Percentiles rank a stretch among this genome's conserved stretches.
These are phyloP conservation scores for Phytoseiulus persimilis DNA, from an alignment of 2,888 invertebrate genomes.

Conservation along the genomic window DNA sequence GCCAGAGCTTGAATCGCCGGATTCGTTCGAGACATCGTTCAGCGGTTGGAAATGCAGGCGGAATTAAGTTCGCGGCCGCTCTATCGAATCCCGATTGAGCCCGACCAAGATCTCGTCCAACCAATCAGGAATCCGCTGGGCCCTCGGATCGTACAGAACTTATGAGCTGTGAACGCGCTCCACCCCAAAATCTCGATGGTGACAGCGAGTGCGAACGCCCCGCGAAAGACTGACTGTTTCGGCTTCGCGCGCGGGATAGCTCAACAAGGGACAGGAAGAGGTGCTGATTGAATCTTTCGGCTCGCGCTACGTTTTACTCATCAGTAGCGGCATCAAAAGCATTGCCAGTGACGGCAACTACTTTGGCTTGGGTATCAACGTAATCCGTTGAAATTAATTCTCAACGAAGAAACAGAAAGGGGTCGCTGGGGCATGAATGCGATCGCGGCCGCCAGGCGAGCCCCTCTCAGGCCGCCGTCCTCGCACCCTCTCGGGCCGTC, in stretches of 20 bases:
- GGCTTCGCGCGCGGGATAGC: neutral
- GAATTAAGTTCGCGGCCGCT: neutral
- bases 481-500: neutral
- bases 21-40: too few relatives aligned
- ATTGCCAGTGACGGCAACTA: neutral
- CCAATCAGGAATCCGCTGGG: neutral
- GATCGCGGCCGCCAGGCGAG: neutral
- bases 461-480: neutral
- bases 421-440: neutral
- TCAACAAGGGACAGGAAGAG: neutral
- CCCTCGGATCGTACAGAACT: neutral
- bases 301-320: neutral
- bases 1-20: too few relatives aligned
- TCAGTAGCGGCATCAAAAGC: neutral
- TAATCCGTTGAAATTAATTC: neutral
- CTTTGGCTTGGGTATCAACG: neutral
- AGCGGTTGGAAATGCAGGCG: neutral
- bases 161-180: neutral
- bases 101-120: neutral
- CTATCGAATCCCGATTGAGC: neutral
- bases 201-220: neutral
- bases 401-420: neutral
- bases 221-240: too few relatives aligned
- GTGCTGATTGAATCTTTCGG: neutral
- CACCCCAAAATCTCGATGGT: neutral